Evolutionary conservation across 2,888 invertebrate species (phyloP).

Genomic region (Anorthoa munda): DNA sequence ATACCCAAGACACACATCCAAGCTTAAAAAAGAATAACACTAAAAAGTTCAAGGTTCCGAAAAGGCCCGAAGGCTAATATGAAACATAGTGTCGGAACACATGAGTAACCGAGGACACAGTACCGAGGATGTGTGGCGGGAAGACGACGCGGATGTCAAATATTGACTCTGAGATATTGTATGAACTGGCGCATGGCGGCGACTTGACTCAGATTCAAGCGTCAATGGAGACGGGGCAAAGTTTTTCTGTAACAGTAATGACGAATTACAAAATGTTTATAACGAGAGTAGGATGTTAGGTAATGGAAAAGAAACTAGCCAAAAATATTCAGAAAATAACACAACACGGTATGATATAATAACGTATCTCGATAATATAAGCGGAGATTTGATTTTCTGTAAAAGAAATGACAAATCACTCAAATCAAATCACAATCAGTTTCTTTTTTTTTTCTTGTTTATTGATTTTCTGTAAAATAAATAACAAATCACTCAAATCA

Average conservation of each 20-base stretch:
- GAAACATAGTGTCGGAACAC: slow-evolving; percentile 55
- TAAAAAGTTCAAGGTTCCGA: slow-evolving; percentile 56
- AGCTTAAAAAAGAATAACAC: slow-evolving; percentile 19
- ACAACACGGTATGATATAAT: too few relatives aligned
- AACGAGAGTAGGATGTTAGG: not conserved
- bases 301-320: not conserved
- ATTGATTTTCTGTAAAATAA: too few relatives aligned
- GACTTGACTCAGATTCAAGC: slow-evolving; percentile 55
- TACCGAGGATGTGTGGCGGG: slow-evolving; percentile 82
- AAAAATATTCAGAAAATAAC: not conserved
- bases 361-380: not conserved
- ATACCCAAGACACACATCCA: not conserved
- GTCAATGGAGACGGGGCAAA: slow-evolving; percentile 14
- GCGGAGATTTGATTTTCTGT: not conserved
- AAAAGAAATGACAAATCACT: not conserved
- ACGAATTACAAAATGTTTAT: slow-evolving; percentile 2
- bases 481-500: too few relatives aligned
- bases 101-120: slow-evolving; percentile 77
- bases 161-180: slow-evolving; percentile 74
- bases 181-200: slow-evolving; percentile 56
- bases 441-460: too few relatives aligned
- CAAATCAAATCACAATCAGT: too few relatives aligned
- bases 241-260: slow-evolving; percentile 39
- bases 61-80: slow-evolving; percentile 38
- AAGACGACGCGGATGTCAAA: slow-evolving; percentile 81